Evolutionary conservation across 1,140 invertebrate genomes (phyloP), one percentile per base, ranked within the genome.

Genomic region (Hypsibius dujardini): DNA sequence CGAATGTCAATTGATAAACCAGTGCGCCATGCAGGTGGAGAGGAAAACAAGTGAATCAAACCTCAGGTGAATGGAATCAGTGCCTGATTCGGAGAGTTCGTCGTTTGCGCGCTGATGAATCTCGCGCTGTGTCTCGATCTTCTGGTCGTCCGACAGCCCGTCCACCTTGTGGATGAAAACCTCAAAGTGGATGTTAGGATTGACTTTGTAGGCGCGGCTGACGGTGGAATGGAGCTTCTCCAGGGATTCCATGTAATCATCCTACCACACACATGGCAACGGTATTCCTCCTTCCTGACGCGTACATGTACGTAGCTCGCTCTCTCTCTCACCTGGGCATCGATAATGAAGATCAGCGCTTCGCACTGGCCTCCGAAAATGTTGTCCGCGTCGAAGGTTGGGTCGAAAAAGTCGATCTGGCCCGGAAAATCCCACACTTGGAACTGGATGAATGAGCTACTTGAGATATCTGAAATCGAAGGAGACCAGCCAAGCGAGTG

Each of bases 361-460:
- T 93, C 93, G 82, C 91, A 83, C 1, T 47, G 12, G 45, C 74
- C 75, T 47, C 75, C 76, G 71, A 78, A 78, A 7, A 77, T 74
- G 71, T 88, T 88, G 75, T 96, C 91, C 67, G 89, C 89, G 81
- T 98, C 93, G 82, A 97, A 96, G 46, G 88, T 88, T 46, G 90
- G 86, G 82, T 98, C 93, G 80, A 96, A 93, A 75, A 96, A 94
- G 79, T 97, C 92, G 74, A 98, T 94, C 81, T 98, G 94, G 15
- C 95, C 95, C 47, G 95, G 95, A 81, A 98, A 95, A 80, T 99
- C 96, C 90, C 95, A 97, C 74, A 98, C 96, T 87, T 97, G 91
- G 82, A 98, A 98, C 77, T 97, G 93, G 47, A 99, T 93, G 85
- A 98, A 99, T 76, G 94, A 96, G 73, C 92, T 89, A 78, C 96